Evolutionary conservation across 2,797 vertebrate species (phyloP), one percentile per base, ranked within the genome.

Genomic region (Melanotaenia pygmaea): DNA sequence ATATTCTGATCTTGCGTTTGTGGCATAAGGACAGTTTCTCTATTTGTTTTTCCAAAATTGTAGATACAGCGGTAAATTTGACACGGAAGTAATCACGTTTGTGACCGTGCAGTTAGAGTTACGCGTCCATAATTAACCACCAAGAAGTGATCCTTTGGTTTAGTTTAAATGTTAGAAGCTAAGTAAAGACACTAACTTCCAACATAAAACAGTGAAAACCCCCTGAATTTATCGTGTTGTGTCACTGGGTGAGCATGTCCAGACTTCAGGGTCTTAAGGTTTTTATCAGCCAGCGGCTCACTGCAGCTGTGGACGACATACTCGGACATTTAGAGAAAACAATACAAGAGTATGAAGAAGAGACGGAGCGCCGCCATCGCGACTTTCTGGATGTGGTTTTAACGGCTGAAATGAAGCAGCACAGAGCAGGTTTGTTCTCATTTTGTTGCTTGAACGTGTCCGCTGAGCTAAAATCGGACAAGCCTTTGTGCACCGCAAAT

Each of bases 301-400:
- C 56, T 0, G 62, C 61, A 13, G 47, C 67, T 26, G 56, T 76
- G 56, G 47, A 76, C 28, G 62, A 60, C 28, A 65, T 76, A 12
- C 47, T 76, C 61, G 28, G 61, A 35, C 74, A 16, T 9, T n/a
- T 76, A 24, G 67, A 76, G 12, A 16, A 11, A 32, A 70, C 67
- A 7, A 70, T 70, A 5, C 9, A 18, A 35, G 67, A 14, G 57
- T 35, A 47, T 34, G 61, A 70, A 30, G 62, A 74, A 50, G 72
- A 74, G 30, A 59, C 47, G 47, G 64, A 74, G 64, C 37, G 50
- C 10, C 64, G 58, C 30, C 53, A 64, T 57, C 69, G 69, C 3
- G 61, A 64, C 22, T 28, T 59, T 58, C 40, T 59, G 40, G 67
- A 60, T 53, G 58, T 69, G 43, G 30, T 71, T 57, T 35, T 71